phyloP scores from a whole-genome alignment of 2,797 vertebrate genomes.

The Notamacropus eugenii region DNA sequence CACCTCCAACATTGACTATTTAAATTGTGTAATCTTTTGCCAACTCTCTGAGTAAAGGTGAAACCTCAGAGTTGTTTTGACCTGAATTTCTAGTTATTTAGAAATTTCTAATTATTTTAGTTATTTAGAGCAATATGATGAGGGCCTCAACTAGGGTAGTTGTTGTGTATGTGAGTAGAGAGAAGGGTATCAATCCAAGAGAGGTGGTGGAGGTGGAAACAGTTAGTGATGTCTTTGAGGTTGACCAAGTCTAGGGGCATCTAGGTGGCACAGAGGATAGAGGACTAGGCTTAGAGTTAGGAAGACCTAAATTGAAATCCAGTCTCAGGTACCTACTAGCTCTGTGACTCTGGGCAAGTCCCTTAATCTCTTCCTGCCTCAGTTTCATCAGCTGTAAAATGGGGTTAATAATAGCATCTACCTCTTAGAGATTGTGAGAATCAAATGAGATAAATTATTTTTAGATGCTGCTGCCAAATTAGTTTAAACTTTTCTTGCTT shows the following conservation, averaged over 20 bases:
- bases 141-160: not conserved
- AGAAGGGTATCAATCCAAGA: not conserved
- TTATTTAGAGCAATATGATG: not conserved
- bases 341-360: not conserved
- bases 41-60: not conserved
- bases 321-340: not conserved
- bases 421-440: not conserved
- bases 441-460: not conserved
- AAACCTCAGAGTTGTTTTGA: not conserved
- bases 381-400: not conserved
- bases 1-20: not conserved
- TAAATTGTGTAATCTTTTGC: not conserved
- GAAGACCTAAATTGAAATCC: not conserved
- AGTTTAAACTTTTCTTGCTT: not conserved
- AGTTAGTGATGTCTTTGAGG: not conserved
- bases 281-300: not conserved
- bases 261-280: not conserved
- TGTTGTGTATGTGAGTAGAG: not conserved
- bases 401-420: not conserved
- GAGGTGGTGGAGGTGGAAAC: not conserved
- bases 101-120: not conserved
- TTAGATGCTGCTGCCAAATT: not conserved
- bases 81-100: not conserved
- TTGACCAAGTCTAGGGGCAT: not conserved
- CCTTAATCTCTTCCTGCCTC: not conserved